Conservation (phyloP, 2,797 vertebrate species). For the Moxostoma hubbsi region DNA sequence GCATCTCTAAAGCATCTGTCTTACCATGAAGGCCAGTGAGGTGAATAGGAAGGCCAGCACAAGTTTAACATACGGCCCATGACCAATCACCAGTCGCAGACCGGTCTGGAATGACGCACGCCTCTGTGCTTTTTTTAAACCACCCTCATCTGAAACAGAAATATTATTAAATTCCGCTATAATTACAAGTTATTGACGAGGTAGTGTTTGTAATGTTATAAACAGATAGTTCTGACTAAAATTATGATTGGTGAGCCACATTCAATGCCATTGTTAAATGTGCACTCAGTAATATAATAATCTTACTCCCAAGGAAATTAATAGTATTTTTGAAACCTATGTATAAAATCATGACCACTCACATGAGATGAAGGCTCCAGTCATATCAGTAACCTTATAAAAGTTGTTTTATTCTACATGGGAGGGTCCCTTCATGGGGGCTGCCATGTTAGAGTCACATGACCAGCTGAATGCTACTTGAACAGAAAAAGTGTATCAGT, state of each 20-base stretch:
- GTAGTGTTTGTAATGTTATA: not conserved
- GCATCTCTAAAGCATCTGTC: constrained; percentile 27
- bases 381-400: no score
- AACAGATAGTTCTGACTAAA: not conserved
- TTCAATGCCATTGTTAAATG: no score
- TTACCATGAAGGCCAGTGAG: constrained; percentile 94
- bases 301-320: no score
- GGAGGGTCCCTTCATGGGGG: no score
- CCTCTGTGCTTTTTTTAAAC: constrained; percentile 68
- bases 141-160: constrained; percentile 70
- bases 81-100: constrained; percentile 85
- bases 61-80: constrained; percentile 88
- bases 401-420: no score
- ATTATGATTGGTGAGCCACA: not conserved
- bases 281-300: no score
- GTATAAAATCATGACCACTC: no score
- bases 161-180: not conserved
- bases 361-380: no score
- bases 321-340: no score
- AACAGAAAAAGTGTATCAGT: no score
- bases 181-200: not conserved
- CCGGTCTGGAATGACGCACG: constrained; percentile 83
- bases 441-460: no score
- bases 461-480: no score
- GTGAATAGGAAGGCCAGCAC: constrained; percentile 93